phyloP scores from a whole-genome alignment of 2,797 vertebrate genomes.

The Coendou prehensilis region DNA sequence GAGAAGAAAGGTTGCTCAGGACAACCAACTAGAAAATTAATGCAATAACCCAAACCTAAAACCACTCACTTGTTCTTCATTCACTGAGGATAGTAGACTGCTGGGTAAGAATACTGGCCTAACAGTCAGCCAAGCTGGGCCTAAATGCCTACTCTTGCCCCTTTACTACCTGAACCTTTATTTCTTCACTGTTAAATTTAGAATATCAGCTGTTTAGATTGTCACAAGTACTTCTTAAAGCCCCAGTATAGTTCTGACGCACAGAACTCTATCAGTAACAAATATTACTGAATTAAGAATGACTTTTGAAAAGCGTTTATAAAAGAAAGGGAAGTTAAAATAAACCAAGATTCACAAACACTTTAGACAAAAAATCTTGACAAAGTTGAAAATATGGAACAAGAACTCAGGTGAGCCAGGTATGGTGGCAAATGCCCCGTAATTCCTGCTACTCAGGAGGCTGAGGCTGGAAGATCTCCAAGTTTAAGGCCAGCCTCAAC shows the following conservation, averaged over 20 bases:
- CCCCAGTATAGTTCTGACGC: background rate
- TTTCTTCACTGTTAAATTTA: background rate
- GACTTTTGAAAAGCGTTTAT: background rate
- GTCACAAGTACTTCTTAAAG: slow-evolving; percentile 4
- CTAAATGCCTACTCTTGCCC: background rate
- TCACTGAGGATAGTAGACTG: background rate
- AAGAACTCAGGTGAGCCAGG: slow-evolving; percentile 43
- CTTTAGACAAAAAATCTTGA: slow-evolving; percentile 27
- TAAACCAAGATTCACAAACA: background rate
- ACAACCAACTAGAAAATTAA: slow-evolving; percentile 6
- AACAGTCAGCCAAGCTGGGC: background rate
- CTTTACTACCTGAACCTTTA: background rate
- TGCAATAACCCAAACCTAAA: slow-evolving; percentile 12
- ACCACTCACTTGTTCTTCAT: background rate
- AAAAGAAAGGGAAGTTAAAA: background rate
- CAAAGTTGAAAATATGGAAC: slow-evolving; percentile 14
- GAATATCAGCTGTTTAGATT: background rate
- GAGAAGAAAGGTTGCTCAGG: slow-evolving; percentile 40
- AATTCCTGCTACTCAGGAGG: background rate
- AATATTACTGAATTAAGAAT: slow-evolving; percentile 13
- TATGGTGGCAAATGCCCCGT: background rate
- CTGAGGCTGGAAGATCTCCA: background rate
- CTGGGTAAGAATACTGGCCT: background rate
- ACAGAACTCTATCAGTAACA: background rate
- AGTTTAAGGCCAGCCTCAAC: background rate